phyloP scores from a whole-genome alignment of 2,888 invertebrate genomes.

The Melipona bicolor region DNA sequence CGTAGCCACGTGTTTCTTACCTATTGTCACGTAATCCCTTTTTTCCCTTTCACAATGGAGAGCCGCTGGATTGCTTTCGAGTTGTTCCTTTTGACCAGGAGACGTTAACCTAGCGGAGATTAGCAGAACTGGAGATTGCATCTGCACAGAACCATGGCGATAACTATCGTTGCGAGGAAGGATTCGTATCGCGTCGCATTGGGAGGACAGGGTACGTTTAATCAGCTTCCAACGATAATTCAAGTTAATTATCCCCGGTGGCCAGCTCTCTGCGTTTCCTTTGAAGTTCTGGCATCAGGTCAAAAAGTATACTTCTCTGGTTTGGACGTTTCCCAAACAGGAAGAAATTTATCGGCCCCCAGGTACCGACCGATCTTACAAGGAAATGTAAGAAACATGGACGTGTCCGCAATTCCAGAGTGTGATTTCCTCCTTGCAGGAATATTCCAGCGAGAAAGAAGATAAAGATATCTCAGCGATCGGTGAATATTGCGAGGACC shows the following conservation, averaged over 20 bases:
- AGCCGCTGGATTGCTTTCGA: neutral
- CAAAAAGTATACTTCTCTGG: slow-evolving; percentile 38
- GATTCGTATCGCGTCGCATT: neutral
- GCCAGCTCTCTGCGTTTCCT: slow-evolving; percentile 1
- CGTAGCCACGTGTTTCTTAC: slow-evolving; percentile 8
- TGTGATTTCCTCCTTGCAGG: neutral
- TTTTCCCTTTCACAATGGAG: slow-evolving; percentile 1
- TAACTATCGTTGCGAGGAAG: slow-evolving; percentile 18
- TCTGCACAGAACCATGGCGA: slow-evolving; percentile 19
- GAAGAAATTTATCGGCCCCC: slow-evolving; percentile 11
- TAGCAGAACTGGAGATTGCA: neutral
- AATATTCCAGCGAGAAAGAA: neutral
- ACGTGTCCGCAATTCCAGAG: neutral
- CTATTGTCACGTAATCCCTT: slow-evolving; percentile 1
- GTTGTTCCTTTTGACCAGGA: neutral
- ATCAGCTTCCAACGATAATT: slow-evolving; percentile 30
- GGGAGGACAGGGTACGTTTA: neutral
- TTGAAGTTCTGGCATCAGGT: slow-evolving; percentile 8
- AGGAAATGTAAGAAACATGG: slow-evolving; percentile 53
- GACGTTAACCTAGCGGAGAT: neutral
- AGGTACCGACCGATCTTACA: slow-evolving; percentile 44
- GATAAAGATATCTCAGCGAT: slow-evolving; percentile 16
- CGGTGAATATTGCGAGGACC: neutral
- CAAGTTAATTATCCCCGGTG: slow-evolving; percentile 51
- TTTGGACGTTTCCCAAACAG: neutral